Percentiles rank a stretch among this genome's conserved stretches.
Conservation (phyloP, 2,888 invertebrate species). For the Aleiodes alternator region DNA sequence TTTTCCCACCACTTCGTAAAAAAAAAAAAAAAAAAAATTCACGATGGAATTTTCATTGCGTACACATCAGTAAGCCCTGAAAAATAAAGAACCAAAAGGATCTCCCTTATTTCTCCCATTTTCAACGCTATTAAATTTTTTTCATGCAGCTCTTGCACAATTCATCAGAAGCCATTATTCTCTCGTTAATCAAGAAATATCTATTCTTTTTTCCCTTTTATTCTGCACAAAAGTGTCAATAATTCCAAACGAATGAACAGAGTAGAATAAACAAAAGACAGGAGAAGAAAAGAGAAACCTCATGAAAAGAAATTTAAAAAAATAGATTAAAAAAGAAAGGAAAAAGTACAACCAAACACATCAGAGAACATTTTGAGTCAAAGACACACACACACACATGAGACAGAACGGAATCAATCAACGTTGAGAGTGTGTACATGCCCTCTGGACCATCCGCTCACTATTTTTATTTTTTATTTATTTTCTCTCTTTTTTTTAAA, state of each 20-base stretch:
- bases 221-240: background rate
- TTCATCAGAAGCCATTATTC: background rate
- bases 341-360: background rate
- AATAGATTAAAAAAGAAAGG: background rate
- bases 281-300: background rate
- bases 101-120: slow-evolving; percentile 1
- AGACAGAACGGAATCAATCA: slow-evolving; percentile 10
- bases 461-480: background rate
- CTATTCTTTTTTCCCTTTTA: no score
- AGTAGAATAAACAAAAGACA: background rate
- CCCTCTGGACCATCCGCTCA: slow-evolving; percentile 18
- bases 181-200: no score
- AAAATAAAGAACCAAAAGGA: slow-evolving; percentile 4
- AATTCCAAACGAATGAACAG: slow-evolving; percentile 30
- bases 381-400: no score
- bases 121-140: background rate
- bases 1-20: no score
- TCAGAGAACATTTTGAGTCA: no score
- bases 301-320: background rate
- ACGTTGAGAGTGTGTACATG: slow-evolving; percentile 14
- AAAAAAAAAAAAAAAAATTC: background rate
- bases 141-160: background rate
- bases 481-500: background rate
- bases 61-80: background rate
- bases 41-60: slow-evolving; percentile 26